Evolutionary conservation across 2,797 vertebrate genomes (phyloP).

Genomic region (Siniperca undulata): DNA sequence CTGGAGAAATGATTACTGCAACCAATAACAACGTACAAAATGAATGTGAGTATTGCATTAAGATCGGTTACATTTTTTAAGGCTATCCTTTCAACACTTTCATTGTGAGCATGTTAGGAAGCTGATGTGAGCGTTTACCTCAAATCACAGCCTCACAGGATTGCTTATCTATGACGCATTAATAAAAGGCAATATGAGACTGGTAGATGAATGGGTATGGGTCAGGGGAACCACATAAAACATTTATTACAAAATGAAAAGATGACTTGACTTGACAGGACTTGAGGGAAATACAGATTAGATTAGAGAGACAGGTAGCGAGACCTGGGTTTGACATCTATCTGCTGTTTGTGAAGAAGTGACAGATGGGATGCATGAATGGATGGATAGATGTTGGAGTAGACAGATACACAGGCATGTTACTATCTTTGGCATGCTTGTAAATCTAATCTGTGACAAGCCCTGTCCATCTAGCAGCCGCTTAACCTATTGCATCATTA

Average conservation of each 20-base stretch:
- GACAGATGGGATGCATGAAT: slow-evolving; percentile 4
- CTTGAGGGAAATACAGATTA: slow-evolving; percentile 28
- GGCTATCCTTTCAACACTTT: not conserved
- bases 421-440: slow-evolving; percentile 17
- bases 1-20: not conserved
- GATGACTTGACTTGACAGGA: slow-evolving; percentile 2
- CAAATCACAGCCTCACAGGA: not conserved
- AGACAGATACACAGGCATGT: slow-evolving; percentile 26
- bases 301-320: slow-evolving; percentile 25
- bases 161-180: not conserved
- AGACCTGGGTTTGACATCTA: slow-evolving; percentile 14
- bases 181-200: not conserved
- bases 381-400: not conserved
- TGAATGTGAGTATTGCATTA: not conserved
- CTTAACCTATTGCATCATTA: too few relatives aligned
- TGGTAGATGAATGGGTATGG: not conserved
- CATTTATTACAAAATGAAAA: slow-evolving; percentile 24
- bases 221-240: slow-evolving; percentile 6
- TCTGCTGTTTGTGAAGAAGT: slow-evolving; percentile 18
- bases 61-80: not conserved
- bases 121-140: not conserved
- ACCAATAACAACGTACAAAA: not conserved
- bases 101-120: not conserved
- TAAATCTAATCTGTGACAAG: slow-evolving; percentile 44
- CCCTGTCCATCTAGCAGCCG: not conserved